These are phyloP conservation scores for Plecturocebus donacophilus DNA, from an alignment of 2,113 vertebrate genomes.

Conservation along the genomic window DNA sequence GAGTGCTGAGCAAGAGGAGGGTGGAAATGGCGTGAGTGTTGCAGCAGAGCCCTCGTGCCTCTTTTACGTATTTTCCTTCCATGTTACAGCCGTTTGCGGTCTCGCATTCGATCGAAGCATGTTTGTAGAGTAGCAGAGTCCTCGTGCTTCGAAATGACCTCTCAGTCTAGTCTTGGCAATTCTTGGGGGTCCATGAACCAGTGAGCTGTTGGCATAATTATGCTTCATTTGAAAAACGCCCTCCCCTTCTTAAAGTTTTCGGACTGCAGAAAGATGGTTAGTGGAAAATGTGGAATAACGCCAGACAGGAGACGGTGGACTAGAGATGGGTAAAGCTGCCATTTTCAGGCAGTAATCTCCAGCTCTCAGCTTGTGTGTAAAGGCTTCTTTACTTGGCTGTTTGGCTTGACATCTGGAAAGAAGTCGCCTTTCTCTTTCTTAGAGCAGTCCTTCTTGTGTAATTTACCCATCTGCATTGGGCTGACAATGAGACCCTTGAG, in stretches of 20 bases:
- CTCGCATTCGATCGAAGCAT: slow-evolving; percentile 58
- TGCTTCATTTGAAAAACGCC: background rate
- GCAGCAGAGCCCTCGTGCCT: slow-evolving; percentile 11
- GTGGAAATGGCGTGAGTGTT: slow-evolving; percentile 52
- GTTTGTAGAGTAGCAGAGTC: background rate
- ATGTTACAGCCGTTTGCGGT: slow-evolving; percentile 60
- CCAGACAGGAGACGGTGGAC: background rate
- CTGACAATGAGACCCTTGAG: background rate
- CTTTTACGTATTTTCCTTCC: slow-evolving; percentile 57
- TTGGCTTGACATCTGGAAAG: slow-evolving; percentile 14
- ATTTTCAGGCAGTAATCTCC: background rate
- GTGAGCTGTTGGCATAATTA: background rate
- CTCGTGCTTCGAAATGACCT: background rate
- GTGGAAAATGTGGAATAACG: background rate
- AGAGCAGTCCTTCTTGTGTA: background rate
- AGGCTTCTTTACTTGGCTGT: background rate
- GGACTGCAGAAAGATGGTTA: background rate
- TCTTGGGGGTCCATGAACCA: background rate
- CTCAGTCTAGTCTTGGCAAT: background rate
- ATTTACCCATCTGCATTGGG: background rate
- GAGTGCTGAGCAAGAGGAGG: background rate
- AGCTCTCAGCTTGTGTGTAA: background rate
- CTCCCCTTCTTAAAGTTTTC: slow-evolving; percentile 27
- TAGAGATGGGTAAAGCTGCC: background rate
- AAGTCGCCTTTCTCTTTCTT: background rate